These are phyloP conservation scores for Salpingus planirostris DNA, from an alignment of 2,888 invertebrate genomes.

Conservation along the genomic window DNA sequence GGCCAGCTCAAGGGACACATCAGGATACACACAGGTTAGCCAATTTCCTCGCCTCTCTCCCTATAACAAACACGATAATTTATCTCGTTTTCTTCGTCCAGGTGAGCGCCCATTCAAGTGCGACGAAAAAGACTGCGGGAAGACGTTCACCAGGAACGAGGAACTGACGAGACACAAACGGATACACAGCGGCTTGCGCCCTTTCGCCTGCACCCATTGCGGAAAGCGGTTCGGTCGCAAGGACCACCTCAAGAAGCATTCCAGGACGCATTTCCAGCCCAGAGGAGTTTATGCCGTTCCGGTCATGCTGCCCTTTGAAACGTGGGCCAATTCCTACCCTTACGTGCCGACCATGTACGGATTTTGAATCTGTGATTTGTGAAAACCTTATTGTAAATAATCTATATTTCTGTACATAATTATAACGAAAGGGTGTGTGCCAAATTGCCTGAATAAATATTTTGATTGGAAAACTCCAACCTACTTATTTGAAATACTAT, in stretches of 20 bases:
- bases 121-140: constrained; percentile 75
- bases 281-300: constrained; percentile 43
- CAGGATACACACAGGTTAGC: constrained; percentile 76
- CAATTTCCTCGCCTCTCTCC: neutral
- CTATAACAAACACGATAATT: no score
- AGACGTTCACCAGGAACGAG: constrained; percentile 86
- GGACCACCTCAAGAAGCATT: constrained; percentile 92
- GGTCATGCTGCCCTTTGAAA: constrained; percentile 37
- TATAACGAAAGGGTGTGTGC: neutral
- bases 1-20: constrained; percentile 86
- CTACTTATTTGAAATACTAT: no score
- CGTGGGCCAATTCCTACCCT: constrained; percentile 32
- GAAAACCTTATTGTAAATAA: constrained; percentile 2
- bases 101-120: constrained; percentile 84
- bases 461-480: no score
- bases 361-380: constrained; percentile 14
- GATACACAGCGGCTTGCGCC: constrained; percentile 79
- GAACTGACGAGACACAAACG: constrained; percentile 86
- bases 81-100: constrained; percentile 31
- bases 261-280: constrained; percentile 67
- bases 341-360: constrained; percentile 28
- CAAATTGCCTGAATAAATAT: no score
- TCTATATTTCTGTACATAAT: neutral
- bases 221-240: constrained; percentile 89
- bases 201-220: constrained; percentile 79